Evolutionary conservation across 2,113 vertebrate species (phyloP).

Genomic region (Apodemus sylvaticus): DNA sequence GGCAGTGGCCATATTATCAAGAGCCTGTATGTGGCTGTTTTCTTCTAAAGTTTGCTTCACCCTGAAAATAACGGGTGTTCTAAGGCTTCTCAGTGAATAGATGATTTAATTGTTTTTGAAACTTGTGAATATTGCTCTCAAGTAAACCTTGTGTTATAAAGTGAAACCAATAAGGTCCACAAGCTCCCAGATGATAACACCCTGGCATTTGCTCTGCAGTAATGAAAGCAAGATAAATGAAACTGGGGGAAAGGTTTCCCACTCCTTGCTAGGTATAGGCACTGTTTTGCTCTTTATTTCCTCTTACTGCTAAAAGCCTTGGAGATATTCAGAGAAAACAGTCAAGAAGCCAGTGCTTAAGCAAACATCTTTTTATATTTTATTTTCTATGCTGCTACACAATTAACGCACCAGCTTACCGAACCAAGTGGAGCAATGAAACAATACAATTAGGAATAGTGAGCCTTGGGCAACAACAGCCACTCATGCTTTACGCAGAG

Average conservation of each 20-base stretch:
- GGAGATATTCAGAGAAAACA: conserved; percentile 23
- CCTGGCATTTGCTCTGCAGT: not conserved
- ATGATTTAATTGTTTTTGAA: not conserved
- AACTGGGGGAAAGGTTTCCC: not conserved
- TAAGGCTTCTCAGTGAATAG: not conserved
- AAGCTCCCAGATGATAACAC: not conserved
- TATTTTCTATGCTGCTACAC: conserved; percentile 59
- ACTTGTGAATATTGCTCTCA: conserved; percentile 38
- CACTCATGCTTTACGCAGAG: conserved; percentile 37
- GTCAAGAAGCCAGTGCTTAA: conserved; percentile 47
- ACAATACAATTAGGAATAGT: conserved; percentile 72
- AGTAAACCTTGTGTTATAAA: not conserved
- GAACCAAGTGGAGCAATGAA: conserved; percentile 61
- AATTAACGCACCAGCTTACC: conserved; percentile 70
- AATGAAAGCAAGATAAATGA: not conserved
- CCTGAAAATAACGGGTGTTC: not conserved
- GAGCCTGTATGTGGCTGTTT: not conserved
- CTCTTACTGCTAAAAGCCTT: not conserved
- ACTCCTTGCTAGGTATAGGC: not conserved
- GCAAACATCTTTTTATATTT: conserved; percentile 66
- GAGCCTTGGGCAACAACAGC: conserved; percentile 70
- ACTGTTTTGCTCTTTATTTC: not conserved
- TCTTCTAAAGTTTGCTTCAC: conserved; percentile 40
- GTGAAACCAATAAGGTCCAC: not conserved
- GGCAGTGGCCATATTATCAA: not conserved